These are phyloP conservation scores for Psilopogon haemacephalus DNA, from an alignment of 2,113 vertebrate genomes.

Conservation along the genomic window DNA sequence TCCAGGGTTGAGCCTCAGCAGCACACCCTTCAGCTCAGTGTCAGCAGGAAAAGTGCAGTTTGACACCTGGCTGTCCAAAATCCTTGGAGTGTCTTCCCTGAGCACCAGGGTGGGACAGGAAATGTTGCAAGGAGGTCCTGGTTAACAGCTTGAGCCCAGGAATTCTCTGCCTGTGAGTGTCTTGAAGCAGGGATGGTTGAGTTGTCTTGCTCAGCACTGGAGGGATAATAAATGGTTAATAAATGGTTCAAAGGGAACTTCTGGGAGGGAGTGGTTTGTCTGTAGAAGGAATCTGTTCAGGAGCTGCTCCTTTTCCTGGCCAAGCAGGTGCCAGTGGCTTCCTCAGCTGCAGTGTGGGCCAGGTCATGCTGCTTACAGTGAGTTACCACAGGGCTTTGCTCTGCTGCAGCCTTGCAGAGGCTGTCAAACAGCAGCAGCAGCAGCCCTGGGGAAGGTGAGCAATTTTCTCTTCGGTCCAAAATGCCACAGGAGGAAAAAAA, in stretches of 20 bases:
- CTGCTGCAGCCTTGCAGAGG: too few relatives aligned
- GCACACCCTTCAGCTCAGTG: background rate
- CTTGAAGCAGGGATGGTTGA: accelerated
- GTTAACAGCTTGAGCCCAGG: accelerated
- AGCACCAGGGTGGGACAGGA: background rate
- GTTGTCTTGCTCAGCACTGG: background rate
- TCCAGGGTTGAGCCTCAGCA: background rate
- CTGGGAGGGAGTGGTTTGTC: background rate
- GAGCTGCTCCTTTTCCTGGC: background rate
- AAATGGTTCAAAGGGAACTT: background rate
- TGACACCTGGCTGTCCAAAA: background rate
- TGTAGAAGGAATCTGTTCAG: background rate
- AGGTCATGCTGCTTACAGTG: too few relatives aligned
- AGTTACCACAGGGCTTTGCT: too few relatives aligned
- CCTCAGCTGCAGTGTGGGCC: background rate
- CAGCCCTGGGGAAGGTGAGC: background rate
- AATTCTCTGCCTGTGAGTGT: background rate
- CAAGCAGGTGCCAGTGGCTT: background rate
- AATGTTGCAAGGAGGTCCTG: accelerated
- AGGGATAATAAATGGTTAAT: background rate
- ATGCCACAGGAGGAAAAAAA: background rate
- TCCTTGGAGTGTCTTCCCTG: accelerated
- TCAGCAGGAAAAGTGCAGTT: background rate
- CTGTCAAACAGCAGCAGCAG: background rate
- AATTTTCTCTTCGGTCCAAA: background rate